Conservation (phyloP, 2,113 vertebrate species). For the Rhinolophus sinicus region DNA sequence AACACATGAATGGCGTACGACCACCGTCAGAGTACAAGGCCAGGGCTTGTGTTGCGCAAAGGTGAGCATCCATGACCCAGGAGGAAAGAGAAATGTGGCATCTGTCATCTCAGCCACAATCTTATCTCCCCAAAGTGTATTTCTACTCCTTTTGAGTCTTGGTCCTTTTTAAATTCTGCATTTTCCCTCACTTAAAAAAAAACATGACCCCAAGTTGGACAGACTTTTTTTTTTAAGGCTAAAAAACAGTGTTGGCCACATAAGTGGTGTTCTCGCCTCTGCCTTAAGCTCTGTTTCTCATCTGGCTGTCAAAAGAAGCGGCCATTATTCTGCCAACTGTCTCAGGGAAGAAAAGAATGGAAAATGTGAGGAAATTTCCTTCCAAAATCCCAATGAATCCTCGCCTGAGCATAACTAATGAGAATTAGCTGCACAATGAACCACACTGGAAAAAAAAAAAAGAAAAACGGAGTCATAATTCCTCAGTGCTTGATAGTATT, state of each 20-base stretch:
- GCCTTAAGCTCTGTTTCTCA: conserved; percentile 51
- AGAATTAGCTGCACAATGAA: background rate
- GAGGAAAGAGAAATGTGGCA: background rate
- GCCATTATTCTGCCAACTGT: conserved; percentile 47
- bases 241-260: background rate
- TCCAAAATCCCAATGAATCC: conserved; percentile 55
- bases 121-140: background rate
- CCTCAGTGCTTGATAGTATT: background rate
- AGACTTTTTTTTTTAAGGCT: background rate
- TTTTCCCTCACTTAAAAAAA: conserved; percentile 38
- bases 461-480: background rate
- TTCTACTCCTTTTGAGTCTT: background rate
- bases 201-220: background rate
- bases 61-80: background rate
- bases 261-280: background rate
- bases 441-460: background rate
- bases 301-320: conserved; percentile 41
- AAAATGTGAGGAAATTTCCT: conserved; percentile 70
- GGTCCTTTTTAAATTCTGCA: background rate
- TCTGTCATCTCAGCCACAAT: background rate
- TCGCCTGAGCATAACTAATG: background rate
- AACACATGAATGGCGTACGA: fast-evolving
- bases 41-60: background rate
- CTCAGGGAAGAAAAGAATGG: conserved; percentile 67
- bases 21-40: background rate